These are phyloP conservation scores for Acinonyx jubatus DNA, from an alignment of 2,113 vertebrate species.

Conservation along the genomic window DNA sequence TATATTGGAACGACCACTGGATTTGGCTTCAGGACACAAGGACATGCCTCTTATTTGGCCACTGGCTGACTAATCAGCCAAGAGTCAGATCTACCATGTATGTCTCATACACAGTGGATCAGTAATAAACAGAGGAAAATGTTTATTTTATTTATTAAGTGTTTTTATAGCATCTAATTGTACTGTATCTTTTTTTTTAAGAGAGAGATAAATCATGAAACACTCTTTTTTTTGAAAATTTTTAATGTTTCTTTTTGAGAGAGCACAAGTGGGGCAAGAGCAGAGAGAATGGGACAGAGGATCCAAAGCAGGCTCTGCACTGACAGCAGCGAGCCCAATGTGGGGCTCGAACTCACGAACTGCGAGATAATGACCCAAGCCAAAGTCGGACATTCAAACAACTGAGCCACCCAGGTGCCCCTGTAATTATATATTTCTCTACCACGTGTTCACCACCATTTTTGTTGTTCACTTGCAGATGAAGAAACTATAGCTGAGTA, in stretches of 20 bases:
- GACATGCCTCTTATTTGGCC: not conserved
- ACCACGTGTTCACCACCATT: not conserved
- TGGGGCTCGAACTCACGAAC: too few species aligned
- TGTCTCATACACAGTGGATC: not conserved
- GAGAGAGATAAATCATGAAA: too few species aligned
- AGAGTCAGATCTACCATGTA: not conserved
- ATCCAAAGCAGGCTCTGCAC: too few species aligned
- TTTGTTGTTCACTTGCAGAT: not conserved
- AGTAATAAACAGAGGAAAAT: not conserved
- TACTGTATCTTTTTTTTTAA: not conserved
- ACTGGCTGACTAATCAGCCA: not conserved
- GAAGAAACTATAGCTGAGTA: not conserved
- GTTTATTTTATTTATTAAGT: not conserved
- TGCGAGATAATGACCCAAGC: too few species aligned
- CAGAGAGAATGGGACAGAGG: too few species aligned
- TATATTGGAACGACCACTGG: not conserved
- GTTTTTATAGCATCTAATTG: not conserved
- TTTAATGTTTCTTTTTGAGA: too few species aligned
- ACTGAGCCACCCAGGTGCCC: too few species aligned
- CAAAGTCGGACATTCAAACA: too few species aligned
- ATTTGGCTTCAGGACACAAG: not conserved
- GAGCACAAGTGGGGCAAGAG: too few species aligned
- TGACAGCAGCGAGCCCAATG: too few species aligned
- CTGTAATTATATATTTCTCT: not conserved
- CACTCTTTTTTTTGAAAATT: too few species aligned